Conservation (phyloP, 2,888 invertebrate species). For the Andrena bicolor region DNA sequence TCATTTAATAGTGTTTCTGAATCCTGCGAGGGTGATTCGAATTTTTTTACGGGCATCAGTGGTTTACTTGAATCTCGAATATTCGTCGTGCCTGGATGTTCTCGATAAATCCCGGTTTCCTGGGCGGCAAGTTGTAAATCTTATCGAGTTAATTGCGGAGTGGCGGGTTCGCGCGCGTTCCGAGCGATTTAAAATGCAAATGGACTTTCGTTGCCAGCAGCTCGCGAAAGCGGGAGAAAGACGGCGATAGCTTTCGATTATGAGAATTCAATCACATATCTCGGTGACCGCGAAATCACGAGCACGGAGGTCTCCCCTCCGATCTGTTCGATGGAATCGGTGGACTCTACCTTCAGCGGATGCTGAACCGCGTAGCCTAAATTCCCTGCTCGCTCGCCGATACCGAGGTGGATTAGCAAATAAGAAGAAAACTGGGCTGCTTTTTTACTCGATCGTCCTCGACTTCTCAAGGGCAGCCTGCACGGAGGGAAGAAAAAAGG, state of each 20-base stretch:
- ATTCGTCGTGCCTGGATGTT: constrained; percentile 2
- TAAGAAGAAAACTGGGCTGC: neutral
- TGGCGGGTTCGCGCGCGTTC: constrained; percentile 31
- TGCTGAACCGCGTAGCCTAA: neutral
- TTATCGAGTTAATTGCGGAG: constrained; percentile 57
- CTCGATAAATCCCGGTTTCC: constrained; percentile 32
- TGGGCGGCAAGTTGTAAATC: constrained; percentile 52
- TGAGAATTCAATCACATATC: constrained; percentile 49
- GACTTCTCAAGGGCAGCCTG: constrained; percentile 29
- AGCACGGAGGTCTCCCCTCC: constrained; percentile 27
- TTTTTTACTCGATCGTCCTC: constrained; percentile 45
- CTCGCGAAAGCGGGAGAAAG: constrained; percentile 17
- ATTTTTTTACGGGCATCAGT: constrained; percentile 2
- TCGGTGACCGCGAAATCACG: constrained; percentile 23
- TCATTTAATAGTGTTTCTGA: neutral
- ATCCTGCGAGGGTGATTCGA: constrained; percentile 8
- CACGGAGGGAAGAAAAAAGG: constrained; percentile 16
- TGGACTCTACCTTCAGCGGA: neutral
- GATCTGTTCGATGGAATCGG: neutral
- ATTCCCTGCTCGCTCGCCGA: neutral
- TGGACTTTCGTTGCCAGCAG: constrained; percentile 38
- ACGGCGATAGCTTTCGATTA: constrained; percentile 18
- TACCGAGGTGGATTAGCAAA: neutral
- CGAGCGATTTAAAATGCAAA: constrained; percentile 55
- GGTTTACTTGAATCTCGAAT: neutral